These are phyloP conservation scores for Periophthalmus magnuspinnatus DNA, from an alignment of 2,797 vertebrate genomes.

Conservation along the genomic window DNA sequence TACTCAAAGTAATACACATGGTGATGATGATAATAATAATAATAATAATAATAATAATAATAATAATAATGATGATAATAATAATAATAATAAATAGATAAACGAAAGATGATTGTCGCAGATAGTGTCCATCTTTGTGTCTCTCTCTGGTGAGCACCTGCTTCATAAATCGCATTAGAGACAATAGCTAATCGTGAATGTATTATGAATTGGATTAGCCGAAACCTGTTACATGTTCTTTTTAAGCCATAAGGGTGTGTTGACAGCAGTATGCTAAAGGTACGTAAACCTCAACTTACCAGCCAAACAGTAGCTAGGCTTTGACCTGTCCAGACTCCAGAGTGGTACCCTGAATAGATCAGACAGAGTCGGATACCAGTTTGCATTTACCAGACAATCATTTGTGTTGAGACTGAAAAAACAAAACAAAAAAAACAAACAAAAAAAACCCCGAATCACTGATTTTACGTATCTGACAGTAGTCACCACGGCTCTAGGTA, in stretches of 20 bases:
- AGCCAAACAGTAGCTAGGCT: slow-evolving; percentile 34
- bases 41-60: too few relatives aligned
- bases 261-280: slow-evolving; percentile 1
- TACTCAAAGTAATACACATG: too few relatives aligned
- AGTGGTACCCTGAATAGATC: slow-evolving; percentile 15
- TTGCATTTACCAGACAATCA: slow-evolving; percentile 5
- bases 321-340: slow-evolving; percentile 29
- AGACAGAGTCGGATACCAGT: not conserved
- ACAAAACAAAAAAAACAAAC: too few relatives aligned
- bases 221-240: not conserved
- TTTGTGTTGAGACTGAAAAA: not conserved
- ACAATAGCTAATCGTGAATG: not conserved
- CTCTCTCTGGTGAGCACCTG: not conserved
- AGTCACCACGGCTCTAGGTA: not conserved
- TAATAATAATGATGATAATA: too few relatives aligned
- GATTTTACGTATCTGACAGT: slow-evolving; percentile 10
- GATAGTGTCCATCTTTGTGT: not conserved
- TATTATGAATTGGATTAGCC: not conserved
- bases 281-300: slow-evolving; percentile 47
- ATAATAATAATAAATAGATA: not conserved
- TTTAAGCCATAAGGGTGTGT: not conserved
- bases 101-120: too few relatives aligned
- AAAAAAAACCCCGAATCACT: slow-evolving; percentile 13
- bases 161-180: not conserved
- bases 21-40: not conserved